Evolutionary conservation across 2,888 invertebrate species (phyloP).

Genomic region (Stenolophus ochropezus): DNA sequence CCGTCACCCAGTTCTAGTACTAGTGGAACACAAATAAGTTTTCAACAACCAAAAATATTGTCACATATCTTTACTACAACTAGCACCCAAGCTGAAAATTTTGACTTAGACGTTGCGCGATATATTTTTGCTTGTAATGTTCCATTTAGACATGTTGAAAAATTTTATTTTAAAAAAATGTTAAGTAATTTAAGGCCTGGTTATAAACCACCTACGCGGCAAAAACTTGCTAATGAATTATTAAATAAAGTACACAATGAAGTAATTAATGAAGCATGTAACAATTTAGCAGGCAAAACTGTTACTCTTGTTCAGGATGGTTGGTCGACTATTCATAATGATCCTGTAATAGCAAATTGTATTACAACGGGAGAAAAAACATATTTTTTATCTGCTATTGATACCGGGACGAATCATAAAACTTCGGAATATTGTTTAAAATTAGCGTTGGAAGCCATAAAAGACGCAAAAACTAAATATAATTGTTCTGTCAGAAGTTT

Average conservation of each 20-base stretch:
- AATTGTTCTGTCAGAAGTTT: slow-evolving; percentile 49
- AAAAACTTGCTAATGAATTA: slow-evolving; percentile 12
- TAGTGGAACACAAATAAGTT: background rate
- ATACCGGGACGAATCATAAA: slow-evolving; percentile 49
- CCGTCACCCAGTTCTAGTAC: background rate
- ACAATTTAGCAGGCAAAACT: background rate
- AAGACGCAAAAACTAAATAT: slow-evolving; percentile 44
- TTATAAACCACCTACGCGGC: slow-evolving; percentile 9
- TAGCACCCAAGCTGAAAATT: background rate
- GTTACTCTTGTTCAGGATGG: slow-evolving; percentile 42
- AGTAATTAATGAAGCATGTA: background rate
- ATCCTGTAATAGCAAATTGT: slow-evolving; percentile 45
- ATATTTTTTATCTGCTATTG: slow-evolving; percentile 51
- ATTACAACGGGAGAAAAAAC: slow-evolving; percentile 51
- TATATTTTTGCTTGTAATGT: background rate
- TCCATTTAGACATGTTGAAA: background rate
- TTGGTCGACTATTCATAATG: slow-evolving; percentile 52
- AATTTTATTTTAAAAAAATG: slow-evolving; percentile 5
- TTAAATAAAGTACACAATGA: background rate
- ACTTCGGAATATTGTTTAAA: slow-evolving; percentile 51
- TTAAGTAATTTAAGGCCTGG: slow-evolving; percentile 7
- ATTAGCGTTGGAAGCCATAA: slow-evolving; percentile 44
- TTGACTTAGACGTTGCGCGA: background rate
- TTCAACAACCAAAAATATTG: background rate
- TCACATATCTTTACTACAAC: background rate